These are phyloP conservation scores for Austrolebias charrua DNA, from an alignment of 2,797 vertebrate genomes.

Conservation along the genomic window DNA sequence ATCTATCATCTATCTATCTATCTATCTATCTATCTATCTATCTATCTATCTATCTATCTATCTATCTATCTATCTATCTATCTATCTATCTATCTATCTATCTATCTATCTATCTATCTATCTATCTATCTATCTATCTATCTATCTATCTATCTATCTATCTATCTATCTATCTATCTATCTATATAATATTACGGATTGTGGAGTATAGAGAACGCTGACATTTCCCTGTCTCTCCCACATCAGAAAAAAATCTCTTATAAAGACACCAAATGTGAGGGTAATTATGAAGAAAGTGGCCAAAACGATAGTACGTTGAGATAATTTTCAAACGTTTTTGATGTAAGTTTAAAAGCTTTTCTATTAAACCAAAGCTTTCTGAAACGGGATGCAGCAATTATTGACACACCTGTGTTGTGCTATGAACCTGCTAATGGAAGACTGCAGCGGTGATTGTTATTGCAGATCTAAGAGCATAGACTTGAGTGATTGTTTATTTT, in stretches of 20 bases:
- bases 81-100: too few species aligned
- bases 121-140: too few species aligned
- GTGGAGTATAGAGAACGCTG: conserved; percentile 9
- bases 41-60: too few species aligned
- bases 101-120: too few species aligned
- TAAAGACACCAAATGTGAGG: conserved; percentile 24
- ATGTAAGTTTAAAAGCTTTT: conserved; percentile 62
- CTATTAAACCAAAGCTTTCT: conserved; percentile 44
- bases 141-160: too few species aligned
- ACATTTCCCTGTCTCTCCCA: conserved; percentile 29
- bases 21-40: too few species aligned
- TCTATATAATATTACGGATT: conserved; percentile 6
- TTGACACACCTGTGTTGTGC: conserved; percentile 8
- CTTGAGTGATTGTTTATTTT: conserved; percentile 29
- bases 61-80: too few species aligned
- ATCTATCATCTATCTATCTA: too few species aligned
- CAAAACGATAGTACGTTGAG: conserved; percentile 34
- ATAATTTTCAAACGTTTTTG: conserved; percentile 47
- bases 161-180: too few species aligned
- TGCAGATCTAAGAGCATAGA: conserved; percentile 14
- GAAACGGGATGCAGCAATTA: conserved; percentile 41
- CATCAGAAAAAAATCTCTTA: conserved; percentile 34
- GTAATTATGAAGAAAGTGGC: conserved; percentile 23
- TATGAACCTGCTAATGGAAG: conserved; percentile 36
- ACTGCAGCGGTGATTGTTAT: conserved; percentile 28